Evolutionary conservation across 2,797 vertebrate genomes (phyloP), one percentile per base, ranked within the genome.

Genomic region (Rhabdophis nuchalis): DNA sequence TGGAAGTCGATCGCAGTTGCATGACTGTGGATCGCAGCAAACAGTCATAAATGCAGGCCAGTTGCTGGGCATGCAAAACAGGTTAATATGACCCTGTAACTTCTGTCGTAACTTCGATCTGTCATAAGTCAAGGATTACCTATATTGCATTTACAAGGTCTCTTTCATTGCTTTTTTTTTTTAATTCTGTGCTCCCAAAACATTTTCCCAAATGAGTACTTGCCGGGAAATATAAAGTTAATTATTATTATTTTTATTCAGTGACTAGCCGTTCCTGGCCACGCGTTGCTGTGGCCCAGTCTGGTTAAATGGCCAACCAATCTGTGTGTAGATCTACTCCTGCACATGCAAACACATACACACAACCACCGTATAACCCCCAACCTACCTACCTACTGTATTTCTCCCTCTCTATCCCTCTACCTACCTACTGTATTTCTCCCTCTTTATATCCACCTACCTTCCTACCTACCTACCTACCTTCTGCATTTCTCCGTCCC

Each of bases 171-270:
- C 46, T 50, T 56, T 56, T n/a, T 5, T 72, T 41, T 89, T 90
- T 13, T 5, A n/a, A 92, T 72, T 13, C 23, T 16, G 57, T 36
- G 27, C 61, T 61, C 89, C 2, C 91, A 91, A 95, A 96, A 88
- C 1, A 2, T 90, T 91, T 8, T 90, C 20, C 85, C 89, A 91
- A 93, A 68, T 86, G 12, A 91, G 58, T 2, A 92, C 86, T 92
- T 94, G 23, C n/a, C 85, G 52, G 46, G 61, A 92, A 93, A 95
- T 86, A 0, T 86, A 68, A 89, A 16, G 64, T 52, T 88, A 92
- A 94, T 90, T 94, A 87, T 85, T 88, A n/a, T n/a, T n/a, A n/a
- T 94, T 94, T 27, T 58, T 72, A 32, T 93, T 91, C 88, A 92
- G 46, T 91, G 85, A n/a, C n/a, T n/a, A n/a, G n/a, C n/a, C n/a